phyloP scores from a whole-genome alignment of 2,797 vertebrate genomes.

The Arnoldichthys spilopterus region DNA sequence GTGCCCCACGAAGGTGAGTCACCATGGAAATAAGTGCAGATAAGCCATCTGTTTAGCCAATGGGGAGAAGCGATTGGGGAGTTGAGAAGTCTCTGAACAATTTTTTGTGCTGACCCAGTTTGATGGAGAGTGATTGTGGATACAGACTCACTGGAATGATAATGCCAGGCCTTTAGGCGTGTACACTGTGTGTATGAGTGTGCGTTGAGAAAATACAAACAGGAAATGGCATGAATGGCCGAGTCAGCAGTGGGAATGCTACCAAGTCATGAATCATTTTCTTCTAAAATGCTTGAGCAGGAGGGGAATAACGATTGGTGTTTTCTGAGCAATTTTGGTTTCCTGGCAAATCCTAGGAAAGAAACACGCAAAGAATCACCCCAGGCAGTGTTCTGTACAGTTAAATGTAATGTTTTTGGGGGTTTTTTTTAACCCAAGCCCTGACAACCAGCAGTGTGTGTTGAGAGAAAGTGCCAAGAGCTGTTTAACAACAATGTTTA shows the following conservation, averaged over 20 bases:
- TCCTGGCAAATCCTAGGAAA: constrained; percentile 22
- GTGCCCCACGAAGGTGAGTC: constrained; percentile 95
- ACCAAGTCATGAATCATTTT: constrained; percentile 72
- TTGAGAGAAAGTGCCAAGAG: neutral
- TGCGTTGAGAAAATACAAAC: constrained; percentile 67
- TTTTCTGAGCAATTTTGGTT: constrained; percentile 37
- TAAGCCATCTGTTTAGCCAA: constrained; percentile 63
- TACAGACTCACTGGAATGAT: constrained; percentile 60
- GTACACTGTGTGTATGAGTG: constrained; percentile 47
- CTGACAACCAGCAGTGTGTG: neutral
- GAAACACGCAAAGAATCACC: constrained; percentile 1
- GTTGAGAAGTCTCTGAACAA: constrained; percentile 42
- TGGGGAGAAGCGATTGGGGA: constrained; percentile 45
- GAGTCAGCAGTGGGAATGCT: constrained; percentile 67
- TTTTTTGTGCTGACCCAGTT: constrained; percentile 44
- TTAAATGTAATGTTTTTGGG: neutral
- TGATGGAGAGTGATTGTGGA: constrained; percentile 53
- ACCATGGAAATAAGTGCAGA: constrained; percentile 42
- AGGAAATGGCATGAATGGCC: constrained; percentile 72
- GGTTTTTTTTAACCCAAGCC: neutral
- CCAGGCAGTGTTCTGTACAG: constrained; percentile 14
- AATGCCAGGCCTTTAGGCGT: constrained; percentile 63
- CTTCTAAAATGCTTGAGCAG: constrained; percentile 55
- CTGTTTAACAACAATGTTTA: constrained; percentile 8
- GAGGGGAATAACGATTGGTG: constrained; percentile 34